Percentiles rank a stretch among this genome's conserved stretches.
phyloP scores from a whole-genome alignment of 1,140 invertebrate genomes.

The Monochamus saltuarius region DNA sequence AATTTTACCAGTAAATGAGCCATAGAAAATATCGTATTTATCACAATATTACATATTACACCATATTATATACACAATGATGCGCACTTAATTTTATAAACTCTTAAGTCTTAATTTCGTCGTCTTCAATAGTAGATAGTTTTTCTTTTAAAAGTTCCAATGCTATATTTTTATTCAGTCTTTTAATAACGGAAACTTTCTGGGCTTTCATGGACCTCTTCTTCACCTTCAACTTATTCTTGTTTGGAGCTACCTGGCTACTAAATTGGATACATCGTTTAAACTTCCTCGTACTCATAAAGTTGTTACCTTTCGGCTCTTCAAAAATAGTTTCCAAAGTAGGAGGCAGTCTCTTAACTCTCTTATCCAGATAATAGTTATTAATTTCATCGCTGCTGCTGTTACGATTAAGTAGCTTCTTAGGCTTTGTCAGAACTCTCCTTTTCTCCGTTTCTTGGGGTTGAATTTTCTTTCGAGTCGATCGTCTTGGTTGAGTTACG shows the following conservation, averaged over 20 bases:
- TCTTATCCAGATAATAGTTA: constrained; percentile 28
- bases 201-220: constrained; percentile 22
- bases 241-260: background rate
- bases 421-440: constrained; percentile 15
- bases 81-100: too few relatives aligned
- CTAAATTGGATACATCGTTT: constrained; percentile 20
- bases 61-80: too few relatives aligned
- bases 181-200: background rate
- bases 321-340: constrained; percentile 27
- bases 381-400: constrained; percentile 13
- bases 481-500: constrained; percentile 3
- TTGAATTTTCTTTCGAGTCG: constrained; percentile 12
- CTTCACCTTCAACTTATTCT: constrained; percentile 21
- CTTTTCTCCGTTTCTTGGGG: constrained; percentile 5
- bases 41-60: too few relatives aligned
- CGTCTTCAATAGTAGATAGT: constrained; percentile 6
- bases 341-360: constrained; percentile 19
- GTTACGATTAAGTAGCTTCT: constrained; percentile 7
- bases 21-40: too few relatives aligned
- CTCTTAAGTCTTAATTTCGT: background rate
- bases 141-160: constrained; percentile 11
- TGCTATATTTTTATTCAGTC: constrained; percentile 2
- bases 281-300: constrained; percentile 24
- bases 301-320: constrained; percentile 11
- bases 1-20: too few relatives aligned